phyloP scores from a whole-genome alignment of 2,113 vertebrate species.

The Monarcha castaneiventris region DNA sequence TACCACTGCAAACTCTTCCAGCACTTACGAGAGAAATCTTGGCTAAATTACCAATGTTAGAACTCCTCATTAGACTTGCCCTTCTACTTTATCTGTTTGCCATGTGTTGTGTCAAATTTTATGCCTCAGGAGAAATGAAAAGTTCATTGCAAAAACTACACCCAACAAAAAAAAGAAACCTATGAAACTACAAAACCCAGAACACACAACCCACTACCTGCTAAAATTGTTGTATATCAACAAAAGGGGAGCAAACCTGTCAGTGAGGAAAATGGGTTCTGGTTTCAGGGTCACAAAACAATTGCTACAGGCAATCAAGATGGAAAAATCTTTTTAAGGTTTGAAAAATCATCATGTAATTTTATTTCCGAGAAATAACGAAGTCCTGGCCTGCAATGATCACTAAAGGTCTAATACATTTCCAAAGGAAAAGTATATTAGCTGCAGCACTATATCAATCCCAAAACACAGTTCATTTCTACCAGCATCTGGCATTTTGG shows the following conservation, averaged over 20 bases:
- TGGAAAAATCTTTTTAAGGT: neutral
- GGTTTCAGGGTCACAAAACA: neutral
- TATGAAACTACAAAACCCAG: neutral
- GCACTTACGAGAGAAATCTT: neutral
- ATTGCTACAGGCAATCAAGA: neutral
- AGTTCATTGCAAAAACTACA: neutral
- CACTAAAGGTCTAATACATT: neutral
- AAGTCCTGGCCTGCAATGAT: neutral
- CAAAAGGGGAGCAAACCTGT: neutral
- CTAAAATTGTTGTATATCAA: neutral
- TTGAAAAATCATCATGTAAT: neutral
- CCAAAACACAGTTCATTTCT: neutral
- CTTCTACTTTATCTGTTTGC: neutral
- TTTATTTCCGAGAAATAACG: neutral
- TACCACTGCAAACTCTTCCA: neutral
- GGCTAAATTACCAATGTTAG: neutral
- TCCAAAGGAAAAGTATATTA: neutral
- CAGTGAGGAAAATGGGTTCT: neutral
- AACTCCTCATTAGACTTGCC: neutral
- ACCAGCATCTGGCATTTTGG: neutral
- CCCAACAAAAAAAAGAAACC: neutral
- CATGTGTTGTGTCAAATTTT: neutral
- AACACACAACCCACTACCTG: neutral
- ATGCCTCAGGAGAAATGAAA: neutral
- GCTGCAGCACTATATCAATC: neutral